A percentile compares a stretch with the other conserved stretches of the same genome.
Evolutionary conservation across 1,140 invertebrate species (phyloP).

Genomic region (Solenopsis fugax): DNA sequence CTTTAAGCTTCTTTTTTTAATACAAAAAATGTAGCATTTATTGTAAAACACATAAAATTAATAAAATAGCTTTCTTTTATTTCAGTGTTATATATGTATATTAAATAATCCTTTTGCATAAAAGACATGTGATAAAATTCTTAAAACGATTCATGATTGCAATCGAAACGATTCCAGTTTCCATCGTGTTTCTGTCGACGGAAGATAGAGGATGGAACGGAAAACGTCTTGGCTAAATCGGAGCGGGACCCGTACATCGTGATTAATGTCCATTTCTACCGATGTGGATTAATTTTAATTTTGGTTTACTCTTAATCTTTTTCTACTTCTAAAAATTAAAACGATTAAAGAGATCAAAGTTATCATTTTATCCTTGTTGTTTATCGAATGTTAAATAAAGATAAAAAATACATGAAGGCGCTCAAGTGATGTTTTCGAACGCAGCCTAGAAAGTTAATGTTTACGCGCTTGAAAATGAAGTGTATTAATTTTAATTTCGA

Average conservation of each 20-base stretch:
- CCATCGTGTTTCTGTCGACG: background rate
- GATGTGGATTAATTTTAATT: no score
- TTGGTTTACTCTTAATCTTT: no score
- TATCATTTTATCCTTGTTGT: no score
- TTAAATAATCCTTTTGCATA: background rate
- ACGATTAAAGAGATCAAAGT: no score
- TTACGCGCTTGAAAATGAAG: no score
- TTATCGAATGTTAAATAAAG: no score
- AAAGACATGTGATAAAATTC: background rate
- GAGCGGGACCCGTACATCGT: background rate
- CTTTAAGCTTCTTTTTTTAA: background rate
- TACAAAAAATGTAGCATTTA: background rate
- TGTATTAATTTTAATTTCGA: no score
- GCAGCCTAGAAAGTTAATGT: no score
- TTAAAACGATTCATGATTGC: background rate
- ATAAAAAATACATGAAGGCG: no score
- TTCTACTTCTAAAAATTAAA: no score
- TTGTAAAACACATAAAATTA: background rate
- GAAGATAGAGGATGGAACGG: background rate
- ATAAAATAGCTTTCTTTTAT: background rate
- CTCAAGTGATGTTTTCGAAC: no score
- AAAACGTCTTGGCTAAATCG: background rate
- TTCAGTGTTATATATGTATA: background rate
- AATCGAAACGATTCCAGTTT: background rate
- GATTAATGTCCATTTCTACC: background rate